Evolutionary conservation across 2,888 invertebrate genomes (phyloP), one percentile per base, ranked within the genome.

Genomic region (Lepidocyrtoides sp.): DNA sequence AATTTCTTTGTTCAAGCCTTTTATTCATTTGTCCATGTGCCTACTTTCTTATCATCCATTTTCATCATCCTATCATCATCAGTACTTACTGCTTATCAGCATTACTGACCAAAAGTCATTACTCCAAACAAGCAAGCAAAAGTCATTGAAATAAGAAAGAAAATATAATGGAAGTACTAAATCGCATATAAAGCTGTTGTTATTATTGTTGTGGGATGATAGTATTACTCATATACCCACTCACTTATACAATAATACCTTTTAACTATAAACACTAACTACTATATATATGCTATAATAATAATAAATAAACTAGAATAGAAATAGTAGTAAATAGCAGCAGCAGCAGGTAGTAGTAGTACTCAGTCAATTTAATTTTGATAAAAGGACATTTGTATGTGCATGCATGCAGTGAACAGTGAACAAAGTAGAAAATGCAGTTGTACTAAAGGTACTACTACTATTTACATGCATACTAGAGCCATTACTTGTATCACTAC

Each of bases 21-120:
- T 60, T 23, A 26, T 36, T 36, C 36, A 36, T 36, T 41, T 48
- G 48, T 48, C 60, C 60, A 60, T 60, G 14, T 26, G 10, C 60
- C 23, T 26, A 10, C 12, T 60, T 26, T 60, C 60, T 60, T 60
- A 60, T 60, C 60, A 60, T 60, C 60, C 60, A 60, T 60, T 10
- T 10, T 41, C 60, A 26, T 26, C 2, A 60, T 60, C 60, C 10
- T 26, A 26, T 26, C 2, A 60, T 60, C 60, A 26, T 26, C 60
- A 60, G 8, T 10, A 10, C 10, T 10, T 10, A 1, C 7, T 60
- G 26, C 60, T 60, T 60, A 26, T 26, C 60, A 26, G 26, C 48
- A 48, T 4, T 48, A 48, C 48, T 12, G n/a, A 60, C 60, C 23
- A 5, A n/a, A n/a, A 60, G 17, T 17, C 26, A 60, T 60, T 60